Percentiles rank a stretch among this genome's conserved stretches.
Evolutionary conservation across 2,888 invertebrate genomes (phyloP).

Genomic region (Caenorhabditis plicata): DNA sequence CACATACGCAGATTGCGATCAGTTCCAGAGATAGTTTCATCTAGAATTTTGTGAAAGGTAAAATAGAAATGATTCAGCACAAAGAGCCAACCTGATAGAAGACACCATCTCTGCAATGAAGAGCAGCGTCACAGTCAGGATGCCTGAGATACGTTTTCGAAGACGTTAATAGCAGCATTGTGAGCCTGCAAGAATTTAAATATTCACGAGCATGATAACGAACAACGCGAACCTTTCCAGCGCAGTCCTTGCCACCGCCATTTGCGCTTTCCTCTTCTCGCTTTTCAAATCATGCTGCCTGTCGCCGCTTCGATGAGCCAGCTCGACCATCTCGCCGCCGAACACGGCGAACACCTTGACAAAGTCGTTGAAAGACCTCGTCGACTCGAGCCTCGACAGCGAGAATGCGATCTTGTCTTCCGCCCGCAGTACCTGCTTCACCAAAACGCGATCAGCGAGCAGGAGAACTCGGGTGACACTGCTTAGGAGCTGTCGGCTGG

Average conservation of each 20-base stretch:
- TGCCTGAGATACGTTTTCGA: conserved; percentile 94
- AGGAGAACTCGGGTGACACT: conserved; percentile 92
- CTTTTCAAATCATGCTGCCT: conserved; percentile 75
- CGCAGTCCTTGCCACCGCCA: conserved; percentile 90
- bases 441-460: conserved; percentile 93
- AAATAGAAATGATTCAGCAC: not conserved
- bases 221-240: conserved; percentile 55
- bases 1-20: conserved; percentile 93
- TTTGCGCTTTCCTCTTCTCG: conserved; percentile 90
- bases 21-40: conserved; percentile 95
- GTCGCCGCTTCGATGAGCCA: conserved; percentile 87
- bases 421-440: conserved; percentile 88
- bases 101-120: conserved; percentile 93
- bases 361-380: conserved; percentile 79
- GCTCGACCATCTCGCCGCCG: conserved; percentile 96
- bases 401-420: conserved; percentile 79
- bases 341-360: conserved; percentile 97
- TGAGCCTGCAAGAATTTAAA: conserved; percentile 69
- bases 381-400: conserved; percentile 69
- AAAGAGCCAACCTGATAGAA: conserved; percentile 73
- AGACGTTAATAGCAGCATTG: conserved; percentile 92
- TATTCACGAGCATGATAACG: not conserved
- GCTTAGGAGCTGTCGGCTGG: conserved; percentile 87
- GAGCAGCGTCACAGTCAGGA: conserved; percentile 86
- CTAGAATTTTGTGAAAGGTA: conserved; percentile 22